phyloP scores from a whole-genome alignment of 2,797 vertebrate species.

The Glossophaga mutica region DNA sequence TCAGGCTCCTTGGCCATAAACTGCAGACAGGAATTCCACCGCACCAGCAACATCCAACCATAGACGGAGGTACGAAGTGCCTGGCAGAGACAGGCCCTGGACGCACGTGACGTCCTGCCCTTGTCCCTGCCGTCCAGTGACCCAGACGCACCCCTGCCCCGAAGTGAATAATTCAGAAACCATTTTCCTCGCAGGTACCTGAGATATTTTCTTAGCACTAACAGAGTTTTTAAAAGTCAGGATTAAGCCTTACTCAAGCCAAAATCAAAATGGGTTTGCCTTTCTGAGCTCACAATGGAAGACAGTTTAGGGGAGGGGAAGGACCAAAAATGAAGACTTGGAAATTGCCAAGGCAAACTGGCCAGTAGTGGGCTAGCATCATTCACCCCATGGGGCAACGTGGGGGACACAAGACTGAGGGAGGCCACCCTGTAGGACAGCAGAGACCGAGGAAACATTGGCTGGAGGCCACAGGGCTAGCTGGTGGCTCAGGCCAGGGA shows the following conservation, averaged over 20 bases:
- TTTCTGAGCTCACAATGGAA: neutral
- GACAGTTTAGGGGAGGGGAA: neutral
- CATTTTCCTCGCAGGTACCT: neutral
- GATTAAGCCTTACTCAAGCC: slow-evolving; percentile 31
- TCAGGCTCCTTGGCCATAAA: neutral
- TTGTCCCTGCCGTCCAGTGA: neutral
- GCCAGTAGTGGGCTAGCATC: too few species aligned
- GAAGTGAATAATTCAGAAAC: neutral
- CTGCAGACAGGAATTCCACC: neutral
- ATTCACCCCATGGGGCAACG: too few species aligned
- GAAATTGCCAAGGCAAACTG: neutral
- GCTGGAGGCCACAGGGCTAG: too few species aligned
- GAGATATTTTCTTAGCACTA: neutral
- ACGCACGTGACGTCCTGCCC: neutral
- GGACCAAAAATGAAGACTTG: neutral
- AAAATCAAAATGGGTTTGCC: slow-evolving; percentile 49
- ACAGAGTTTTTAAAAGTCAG: neutral
- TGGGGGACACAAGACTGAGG: neutral
- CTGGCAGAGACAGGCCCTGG: neutral
- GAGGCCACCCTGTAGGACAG: neutral
- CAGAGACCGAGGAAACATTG: neutral
- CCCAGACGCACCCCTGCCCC: neutral
- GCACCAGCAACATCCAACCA: neutral
- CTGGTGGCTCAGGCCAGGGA: neutral
- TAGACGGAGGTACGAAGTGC: neutral